Evolutionary conservation across 2,888 invertebrate genomes (phyloP).

Genomic region (Thera obeliscata): DNA sequence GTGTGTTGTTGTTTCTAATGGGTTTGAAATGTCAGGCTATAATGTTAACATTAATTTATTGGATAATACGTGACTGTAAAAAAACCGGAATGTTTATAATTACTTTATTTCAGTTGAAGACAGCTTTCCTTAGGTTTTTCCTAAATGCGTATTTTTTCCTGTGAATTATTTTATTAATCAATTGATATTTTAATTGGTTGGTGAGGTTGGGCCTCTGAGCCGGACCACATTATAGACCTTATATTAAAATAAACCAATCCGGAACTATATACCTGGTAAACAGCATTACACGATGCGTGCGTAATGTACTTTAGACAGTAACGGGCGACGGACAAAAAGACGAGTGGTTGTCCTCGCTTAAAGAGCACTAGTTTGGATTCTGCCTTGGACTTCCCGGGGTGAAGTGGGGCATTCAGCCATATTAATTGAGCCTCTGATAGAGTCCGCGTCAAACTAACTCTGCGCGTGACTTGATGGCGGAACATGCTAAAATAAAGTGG

Average conservation of each 20-base stretch:
- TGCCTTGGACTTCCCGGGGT: slow-evolving; percentile 56
- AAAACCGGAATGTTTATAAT: too few relatives aligned
- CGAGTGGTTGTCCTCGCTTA: slow-evolving; percentile 69
- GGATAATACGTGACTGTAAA: too few relatives aligned
- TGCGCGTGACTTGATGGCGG: too few relatives aligned
- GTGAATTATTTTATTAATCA: not conserved
- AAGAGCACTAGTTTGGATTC: slow-evolving; percentile 66
- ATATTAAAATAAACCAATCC: not conserved
- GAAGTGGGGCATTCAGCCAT: slow-evolving; percentile 39
- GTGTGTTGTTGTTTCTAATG: slow-evolving; percentile 14
- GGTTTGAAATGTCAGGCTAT: slow-evolving; percentile 23
- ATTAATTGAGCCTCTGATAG: slow-evolving; percentile 4
- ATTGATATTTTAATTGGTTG: not conserved
- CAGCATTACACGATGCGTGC: not conserved
- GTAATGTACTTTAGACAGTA: slow-evolving; percentile 27
- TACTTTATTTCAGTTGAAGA: too few relatives aligned
- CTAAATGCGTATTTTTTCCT: not conserved
- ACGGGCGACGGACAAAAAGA: slow-evolving; percentile 55
- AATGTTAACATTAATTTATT: too few relatives aligned
- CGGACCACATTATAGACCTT: not conserved
- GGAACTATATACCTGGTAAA: slow-evolving; percentile 7
- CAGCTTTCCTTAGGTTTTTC: too few relatives aligned
- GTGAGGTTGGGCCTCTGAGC: not conserved
- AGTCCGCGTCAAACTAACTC: too few relatives aligned
- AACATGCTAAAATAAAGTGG: too few relatives aligned